Conservation (phyloP, 2,888 invertebrate genomes). For the Luperina nickerlii region DNA sequence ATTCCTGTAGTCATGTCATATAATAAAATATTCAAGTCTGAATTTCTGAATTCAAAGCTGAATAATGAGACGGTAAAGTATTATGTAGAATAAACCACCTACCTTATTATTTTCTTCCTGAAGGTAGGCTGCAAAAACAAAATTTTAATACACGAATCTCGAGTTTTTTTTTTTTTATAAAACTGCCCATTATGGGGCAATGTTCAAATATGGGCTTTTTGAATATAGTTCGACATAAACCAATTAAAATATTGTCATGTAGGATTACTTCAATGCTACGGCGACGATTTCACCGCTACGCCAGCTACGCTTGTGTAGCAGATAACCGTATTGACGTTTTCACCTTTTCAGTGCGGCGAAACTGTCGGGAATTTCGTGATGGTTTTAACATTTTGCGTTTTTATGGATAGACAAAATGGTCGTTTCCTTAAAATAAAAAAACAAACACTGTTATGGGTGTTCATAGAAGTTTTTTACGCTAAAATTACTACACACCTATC, state of each 20-base stretch:
- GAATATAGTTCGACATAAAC: slow-evolving; percentile 27
- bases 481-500: not conserved
- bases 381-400: not conserved
- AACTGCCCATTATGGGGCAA: not conserved
- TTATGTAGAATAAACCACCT: not conserved
- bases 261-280: slow-evolving; percentile 30
- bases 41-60: not conserved
- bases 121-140: not conserved
- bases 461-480: not conserved
- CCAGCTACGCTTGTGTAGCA: slow-evolving; percentile 27
- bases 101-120: not conserved
- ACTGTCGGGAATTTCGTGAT: not conserved
- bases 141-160: not conserved
- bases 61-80: slow-evolving; percentile 15
- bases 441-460: no score
- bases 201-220: slow-evolving; percentile 4
- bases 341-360: not conserved
- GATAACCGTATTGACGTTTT: slow-evolving; percentile 34
- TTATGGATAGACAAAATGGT: not conserved
- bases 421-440: not conserved
- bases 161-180: slow-evolving; percentile 1
- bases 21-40: not conserved
- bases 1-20: slow-evolving; percentile 5
- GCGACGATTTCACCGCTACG: slow-evolving; percentile 42
- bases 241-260: slow-evolving; percentile 30